These are phyloP conservation scores for Thyatira batis DNA, from an alignment of 2,888 invertebrate genomes.

Conservation along the genomic window DNA sequence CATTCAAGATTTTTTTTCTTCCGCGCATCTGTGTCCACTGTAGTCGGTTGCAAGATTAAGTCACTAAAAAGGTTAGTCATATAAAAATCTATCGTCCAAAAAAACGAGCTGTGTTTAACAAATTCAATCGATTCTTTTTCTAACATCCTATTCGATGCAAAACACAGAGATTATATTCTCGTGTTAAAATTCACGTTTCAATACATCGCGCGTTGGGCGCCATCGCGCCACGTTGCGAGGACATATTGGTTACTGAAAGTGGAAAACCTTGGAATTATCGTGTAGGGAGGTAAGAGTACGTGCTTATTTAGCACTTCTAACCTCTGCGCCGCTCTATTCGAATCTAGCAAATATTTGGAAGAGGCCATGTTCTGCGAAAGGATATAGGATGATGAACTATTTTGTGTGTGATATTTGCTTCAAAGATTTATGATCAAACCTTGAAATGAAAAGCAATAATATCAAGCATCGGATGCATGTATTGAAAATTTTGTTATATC, in stretches of 20 bases:
- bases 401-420: background rate
- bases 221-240: constrained; percentile 34
- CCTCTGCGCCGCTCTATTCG: constrained; percentile 44
- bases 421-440: background rate
- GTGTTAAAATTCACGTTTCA: constrained; percentile 47
- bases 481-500: too few relatives aligned
- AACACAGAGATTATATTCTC: constrained; percentile 13
- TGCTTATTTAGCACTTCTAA: constrained; percentile 56
- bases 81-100: too few relatives aligned
- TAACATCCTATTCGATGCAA: too few relatives aligned
- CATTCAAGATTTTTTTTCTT: too few relatives aligned
- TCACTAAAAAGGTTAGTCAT: too few relatives aligned
- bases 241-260: constrained; percentile 65
- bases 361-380: constrained; percentile 20
- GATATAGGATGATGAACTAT: background rate
- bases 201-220: constrained; percentile 25
- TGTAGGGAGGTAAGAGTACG: constrained; percentile 55
- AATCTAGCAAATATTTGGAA: constrained; percentile 57
- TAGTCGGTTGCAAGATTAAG: too few relatives aligned
- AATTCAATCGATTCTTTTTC: too few relatives aligned
- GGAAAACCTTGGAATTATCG: constrained; percentile 77
- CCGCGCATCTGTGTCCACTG: too few relatives aligned
- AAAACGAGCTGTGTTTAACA: too few relatives aligned
- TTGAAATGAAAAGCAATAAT: too few relatives aligned
- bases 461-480: too few relatives aligned